A percentile compares a stretch with the other conserved stretches of the same genome.
phyloP scores from a whole-genome alignment of 2,888 invertebrate species.

The Scaptomyza reducta region DNA sequence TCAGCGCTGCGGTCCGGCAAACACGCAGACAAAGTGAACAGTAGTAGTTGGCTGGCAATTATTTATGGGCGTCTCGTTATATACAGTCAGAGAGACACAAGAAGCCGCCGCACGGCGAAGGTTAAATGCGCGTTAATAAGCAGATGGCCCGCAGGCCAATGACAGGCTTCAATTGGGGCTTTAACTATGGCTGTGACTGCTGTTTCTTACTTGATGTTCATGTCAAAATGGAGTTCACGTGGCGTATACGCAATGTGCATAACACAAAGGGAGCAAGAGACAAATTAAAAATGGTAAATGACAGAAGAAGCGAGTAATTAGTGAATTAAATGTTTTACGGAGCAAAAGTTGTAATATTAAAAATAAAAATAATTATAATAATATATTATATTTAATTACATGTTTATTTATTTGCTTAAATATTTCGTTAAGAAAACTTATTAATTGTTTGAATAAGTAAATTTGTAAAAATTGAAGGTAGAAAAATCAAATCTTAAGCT shows the following conservation, averaged over 20 bases:
- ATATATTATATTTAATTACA: too few species aligned
- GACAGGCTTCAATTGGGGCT: slow-evolving; percentile 38
- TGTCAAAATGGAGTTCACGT: background rate
- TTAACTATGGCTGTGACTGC: slow-evolving; percentile 1
- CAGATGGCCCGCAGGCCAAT: slow-evolving; percentile 50
- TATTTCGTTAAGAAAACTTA: too few species aligned
- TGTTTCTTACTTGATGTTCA: slow-evolving; percentile 12
- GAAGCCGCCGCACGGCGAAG: slow-evolving; percentile 38
- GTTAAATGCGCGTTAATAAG: slow-evolving; percentile 75
- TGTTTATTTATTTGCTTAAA: too few species aligned
- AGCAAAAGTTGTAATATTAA: background rate
- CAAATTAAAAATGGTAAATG: background rate
- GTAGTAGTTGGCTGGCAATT: slow-evolving; percentile 69
- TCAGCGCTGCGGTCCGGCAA: slow-evolving; percentile 31
- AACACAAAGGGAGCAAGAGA: background rate
- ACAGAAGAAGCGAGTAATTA: background rate
- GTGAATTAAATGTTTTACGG: too few species aligned
- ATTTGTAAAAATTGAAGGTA: background rate
- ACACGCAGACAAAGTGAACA: slow-evolving; percentile 19
- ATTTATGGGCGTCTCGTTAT: slow-evolving; percentile 62
- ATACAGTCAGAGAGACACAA: slow-evolving; percentile 38
- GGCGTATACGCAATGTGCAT: slow-evolving; percentile 48
- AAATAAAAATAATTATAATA: too few species aligned
- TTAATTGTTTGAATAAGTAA: too few species aligned
- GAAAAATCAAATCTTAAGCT: too few species aligned